phyloP scores from a whole-genome alignment of 2,888 invertebrate genomes.

The Rotaria macrura region DNA sequence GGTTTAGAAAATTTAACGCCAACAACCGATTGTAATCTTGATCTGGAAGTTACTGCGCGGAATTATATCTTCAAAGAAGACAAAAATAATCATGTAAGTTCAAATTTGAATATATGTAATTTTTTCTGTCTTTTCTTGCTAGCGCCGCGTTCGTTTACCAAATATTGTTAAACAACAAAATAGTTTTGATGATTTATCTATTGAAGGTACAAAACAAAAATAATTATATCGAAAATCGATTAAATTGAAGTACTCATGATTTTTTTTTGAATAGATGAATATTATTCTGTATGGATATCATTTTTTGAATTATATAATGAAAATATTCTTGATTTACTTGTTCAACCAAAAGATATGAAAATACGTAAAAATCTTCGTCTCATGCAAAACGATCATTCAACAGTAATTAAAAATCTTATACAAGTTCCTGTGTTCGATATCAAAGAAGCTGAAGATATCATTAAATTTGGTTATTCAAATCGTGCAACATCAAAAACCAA shows the following conservation, averaged over 20 bases:
- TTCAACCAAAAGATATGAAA: slow-evolving; percentile 38
- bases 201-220: not conserved
- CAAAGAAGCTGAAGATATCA: slow-evolving; percentile 27
- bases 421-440: slow-evolving; percentile 26
- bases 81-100: not conserved
- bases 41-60: not conserved
- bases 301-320: slow-evolving; percentile 85
- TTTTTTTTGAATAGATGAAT: not conserved
- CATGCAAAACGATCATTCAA: slow-evolving; percentile 23
- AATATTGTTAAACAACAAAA: not conserved
- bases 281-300: slow-evolving; percentile 64
- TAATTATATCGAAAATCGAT: too few species aligned
- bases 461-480: slow-evolving; percentile 26
- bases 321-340: slow-evolving; percentile 69
- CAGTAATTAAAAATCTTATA: slow-evolving; percentile 25
- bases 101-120: too few species aligned
- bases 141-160: not conserved
- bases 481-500: slow-evolving; percentile 61
- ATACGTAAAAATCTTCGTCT: slow-evolving; percentile 20
- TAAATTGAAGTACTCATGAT: not conserved
- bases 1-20: not conserved
- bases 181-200: not conserved
- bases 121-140: not conserved
- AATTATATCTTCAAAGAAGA: not conserved
- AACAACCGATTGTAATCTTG: not conserved